Evolutionary conservation across 1,140 invertebrate species (phyloP).

Genomic region (Trigoniulus corallinus): DNA sequence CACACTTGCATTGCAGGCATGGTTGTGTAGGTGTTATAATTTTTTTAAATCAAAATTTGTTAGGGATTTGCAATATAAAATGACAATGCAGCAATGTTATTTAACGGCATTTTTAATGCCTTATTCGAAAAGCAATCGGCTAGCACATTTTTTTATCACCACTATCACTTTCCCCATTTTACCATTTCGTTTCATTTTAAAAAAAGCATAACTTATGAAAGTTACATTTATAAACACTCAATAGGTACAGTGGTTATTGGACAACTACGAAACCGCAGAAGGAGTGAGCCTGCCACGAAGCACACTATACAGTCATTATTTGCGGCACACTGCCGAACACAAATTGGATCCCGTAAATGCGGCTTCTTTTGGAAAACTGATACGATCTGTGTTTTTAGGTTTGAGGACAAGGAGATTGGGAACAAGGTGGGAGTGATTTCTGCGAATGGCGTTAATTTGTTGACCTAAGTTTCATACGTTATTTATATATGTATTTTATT

Average conservation of each 20-base stretch:
- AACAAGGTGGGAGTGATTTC: conserved; percentile 47
- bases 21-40: no score
- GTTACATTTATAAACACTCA: no score
- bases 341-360: conserved; percentile 96
- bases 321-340: conserved; percentile 82
- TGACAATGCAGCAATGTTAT: no score
- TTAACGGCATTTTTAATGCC: no score
- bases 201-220: no score
- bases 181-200: no score
- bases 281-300: conserved; percentile 90
- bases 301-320: conserved; percentile 91
- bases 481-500: not conserved
- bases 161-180: no score
- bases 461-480: not conserved
- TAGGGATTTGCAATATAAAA: no score
- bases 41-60: no score
- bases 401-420: conserved; percentile 82
- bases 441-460: not conserved
- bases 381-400: conserved; percentile 92
- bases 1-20: no score
- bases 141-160: no score
- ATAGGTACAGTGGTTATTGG: conserved; percentile 89
- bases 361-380: conserved; percentile 96
- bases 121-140: no score
- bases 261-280: conserved; percentile 96